Evolutionary conservation across 2,113 vertebrate genomes (phyloP).

Genomic region (Nannospalax galili): DNA sequence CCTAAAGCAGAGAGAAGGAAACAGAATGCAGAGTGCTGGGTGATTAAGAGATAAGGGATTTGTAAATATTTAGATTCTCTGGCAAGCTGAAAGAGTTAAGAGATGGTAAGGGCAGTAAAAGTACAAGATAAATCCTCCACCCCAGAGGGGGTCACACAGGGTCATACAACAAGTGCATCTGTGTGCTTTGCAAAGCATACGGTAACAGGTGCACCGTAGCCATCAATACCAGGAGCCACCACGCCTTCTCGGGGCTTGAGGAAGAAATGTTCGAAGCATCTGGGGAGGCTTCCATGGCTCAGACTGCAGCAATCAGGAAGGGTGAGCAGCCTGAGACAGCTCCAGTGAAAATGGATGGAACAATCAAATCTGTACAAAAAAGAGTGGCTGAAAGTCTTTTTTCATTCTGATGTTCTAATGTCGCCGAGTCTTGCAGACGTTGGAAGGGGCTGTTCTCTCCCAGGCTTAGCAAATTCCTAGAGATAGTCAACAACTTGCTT

Average conservation of each 20-base stretch:
- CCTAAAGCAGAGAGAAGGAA: neutral
- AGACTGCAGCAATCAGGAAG: neutral
- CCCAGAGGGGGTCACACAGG: neutral
- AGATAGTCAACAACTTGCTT: neutral
- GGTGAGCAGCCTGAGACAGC: neutral
- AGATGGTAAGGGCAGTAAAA: neutral
- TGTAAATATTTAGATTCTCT: slow-evolving; percentile 52
- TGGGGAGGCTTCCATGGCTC: neutral
- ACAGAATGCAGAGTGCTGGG: neutral
- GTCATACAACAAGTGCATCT: slow-evolving; percentile 23
- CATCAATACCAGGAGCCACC: neutral
- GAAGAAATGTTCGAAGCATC: neutral
- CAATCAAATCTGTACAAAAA: neutral
- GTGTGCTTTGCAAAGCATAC: slow-evolving; percentile 8
- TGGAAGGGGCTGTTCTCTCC: neutral
- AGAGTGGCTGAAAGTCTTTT: neutral
- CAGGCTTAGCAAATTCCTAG: neutral
- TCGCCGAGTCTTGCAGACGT: neutral
- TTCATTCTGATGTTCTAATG: neutral
- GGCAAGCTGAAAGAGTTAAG: neutral
- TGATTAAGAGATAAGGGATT: neutral
- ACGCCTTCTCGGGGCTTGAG: neutral
- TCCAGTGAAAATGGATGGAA: neutral
- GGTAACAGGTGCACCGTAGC: neutral
- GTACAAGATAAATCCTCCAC: neutral